A percentile compares a stretch with the other conserved stretches of the same genome.
phyloP scores from a whole-genome alignment of 2,888 invertebrate genomes.

The Nowickia ferox region DNA sequence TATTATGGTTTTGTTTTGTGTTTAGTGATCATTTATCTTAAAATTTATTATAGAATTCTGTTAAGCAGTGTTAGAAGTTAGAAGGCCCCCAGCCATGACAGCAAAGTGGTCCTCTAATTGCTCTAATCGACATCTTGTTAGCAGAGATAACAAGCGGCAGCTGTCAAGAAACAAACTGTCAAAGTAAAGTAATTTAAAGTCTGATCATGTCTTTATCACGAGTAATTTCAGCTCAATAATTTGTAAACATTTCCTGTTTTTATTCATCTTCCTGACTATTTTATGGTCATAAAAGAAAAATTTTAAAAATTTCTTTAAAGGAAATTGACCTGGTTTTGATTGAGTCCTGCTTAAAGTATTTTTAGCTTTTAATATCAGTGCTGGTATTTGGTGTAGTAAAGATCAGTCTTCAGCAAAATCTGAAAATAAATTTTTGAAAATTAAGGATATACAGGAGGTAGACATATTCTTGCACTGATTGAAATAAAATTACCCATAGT shows the following conservation, averaged over 20 bases:
- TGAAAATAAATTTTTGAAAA: too few relatives aligned
- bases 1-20: slow-evolving; percentile 61
- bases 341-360: too few relatives aligned
- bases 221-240: background rate
- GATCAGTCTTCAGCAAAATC: too few relatives aligned
- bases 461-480: too few relatives aligned
- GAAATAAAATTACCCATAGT: too few relatives aligned
- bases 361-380: too few relatives aligned
- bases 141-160: slow-evolving; percentile 18
- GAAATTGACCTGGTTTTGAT: background rate
- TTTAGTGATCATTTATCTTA: slow-evolving; percentile 47
- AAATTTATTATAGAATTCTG: slow-evolving; percentile 44
- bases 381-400: too few relatives aligned
- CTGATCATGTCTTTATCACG: slow-evolving; percentile 4
- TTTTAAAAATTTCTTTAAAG: background rate
- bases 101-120: slow-evolving; percentile 55
- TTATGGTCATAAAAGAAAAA: background rate
- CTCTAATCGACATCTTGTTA: slow-evolving; percentile 26
- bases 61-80: slow-evolving; percentile 29
- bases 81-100: slow-evolving; percentile 8
- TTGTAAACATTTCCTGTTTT: background rate
- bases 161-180: slow-evolving; percentile 8
- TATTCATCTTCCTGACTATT: background rate
- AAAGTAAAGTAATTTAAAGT: background rate
- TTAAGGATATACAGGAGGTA: too few relatives aligned